Base-by-base conservation (phyloP, 2,888 invertebrate species). In the Entomobrya multifasciata region DNA sequence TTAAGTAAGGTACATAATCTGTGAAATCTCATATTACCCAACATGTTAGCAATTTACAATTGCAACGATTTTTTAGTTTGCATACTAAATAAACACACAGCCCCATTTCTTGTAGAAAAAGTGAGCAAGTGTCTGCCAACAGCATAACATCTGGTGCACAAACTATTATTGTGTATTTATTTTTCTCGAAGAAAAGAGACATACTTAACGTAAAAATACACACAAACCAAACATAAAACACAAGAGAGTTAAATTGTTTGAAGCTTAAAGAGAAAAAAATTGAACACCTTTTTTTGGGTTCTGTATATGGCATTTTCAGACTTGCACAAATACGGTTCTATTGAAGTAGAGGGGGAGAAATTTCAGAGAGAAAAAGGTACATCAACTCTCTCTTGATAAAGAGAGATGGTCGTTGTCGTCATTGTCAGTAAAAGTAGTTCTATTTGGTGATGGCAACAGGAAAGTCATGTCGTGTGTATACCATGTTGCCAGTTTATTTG, bases 331-430 rank as follows among this genome's bases (percentile, higher is more conserved):
- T 36, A 65, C 8, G 10, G 15, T 30, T 27, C n/a, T 62, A 1
- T 27, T 36, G 36, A 30, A 44, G 11, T 22, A 15, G 36, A 65
- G 13, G 20, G 15, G n/a, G n/a, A 25, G 41, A 22, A 47, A 47
- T n/a, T 47, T 44, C 8, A 49, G 2, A 22, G 22, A 25, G 22
- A 70, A 25, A 47, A 47, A 8, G 47, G 3, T 25, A 44, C 44
- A 67, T 67, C 20, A 67, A 20, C 20, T 44, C 44, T 41, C 44
- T 67, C n/a, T n/a, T n/a, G n/a, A 22, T n/a, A 25, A 47, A 20
- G n/a, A 70, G 70, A 70, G 70, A 70, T 47, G 70, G 47, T 70
- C 47, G 47, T 44, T 70, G 70, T 70, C 70, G 70, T 70, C 70
- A 70, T 70, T 70, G 44, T 70, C 47, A 47, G 67, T 13, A 41